Conservation (phyloP, 2,113 vertebrate genomes). For the Alosa alosa region DNA sequence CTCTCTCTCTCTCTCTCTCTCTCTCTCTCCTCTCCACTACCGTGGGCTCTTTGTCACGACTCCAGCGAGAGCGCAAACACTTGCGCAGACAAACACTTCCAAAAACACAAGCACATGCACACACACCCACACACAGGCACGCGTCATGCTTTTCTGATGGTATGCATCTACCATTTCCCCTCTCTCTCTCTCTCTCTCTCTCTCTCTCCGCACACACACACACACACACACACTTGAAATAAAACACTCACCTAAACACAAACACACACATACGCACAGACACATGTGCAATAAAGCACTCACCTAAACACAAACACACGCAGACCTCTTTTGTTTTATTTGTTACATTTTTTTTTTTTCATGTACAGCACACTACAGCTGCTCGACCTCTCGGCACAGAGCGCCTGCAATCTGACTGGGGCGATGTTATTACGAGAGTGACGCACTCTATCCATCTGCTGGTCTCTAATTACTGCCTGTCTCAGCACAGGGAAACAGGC, state of each 20-base stretch:
- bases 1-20: constrained; percentile 16
- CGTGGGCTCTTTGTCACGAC: neutral
- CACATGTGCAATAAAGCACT: no score
- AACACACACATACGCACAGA: neutral
- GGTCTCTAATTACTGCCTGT: constrained; percentile 57
- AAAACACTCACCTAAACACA: neutral
- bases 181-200: neutral
- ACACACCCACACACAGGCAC: neutral
- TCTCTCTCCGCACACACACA: neutral
- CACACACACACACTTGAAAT: neutral
- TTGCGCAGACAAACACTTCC: neutral
- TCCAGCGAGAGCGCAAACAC: neutral
- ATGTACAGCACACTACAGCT: neutral
- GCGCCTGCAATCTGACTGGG: neutral
- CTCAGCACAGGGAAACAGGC: neutral
- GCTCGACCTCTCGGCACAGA: neutral
- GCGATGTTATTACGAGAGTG: constrained; percentile 44
- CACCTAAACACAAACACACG: neutral
- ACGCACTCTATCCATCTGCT: constrained; percentile 54
- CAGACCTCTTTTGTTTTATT: neutral
- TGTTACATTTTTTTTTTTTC: neutral
- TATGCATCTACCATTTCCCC: neutral
- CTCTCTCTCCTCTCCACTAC: constrained; percentile 26
- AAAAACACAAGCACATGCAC: neutral
- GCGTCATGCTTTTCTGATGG: neutral